A percentile compares a stretch with the other conserved stretches of the same genome.
These are phyloP conservation scores for Himalopsyche japonica DNA, from an alignment of 2,888 invertebrate genomes.

Conservation along the genomic window DNA sequence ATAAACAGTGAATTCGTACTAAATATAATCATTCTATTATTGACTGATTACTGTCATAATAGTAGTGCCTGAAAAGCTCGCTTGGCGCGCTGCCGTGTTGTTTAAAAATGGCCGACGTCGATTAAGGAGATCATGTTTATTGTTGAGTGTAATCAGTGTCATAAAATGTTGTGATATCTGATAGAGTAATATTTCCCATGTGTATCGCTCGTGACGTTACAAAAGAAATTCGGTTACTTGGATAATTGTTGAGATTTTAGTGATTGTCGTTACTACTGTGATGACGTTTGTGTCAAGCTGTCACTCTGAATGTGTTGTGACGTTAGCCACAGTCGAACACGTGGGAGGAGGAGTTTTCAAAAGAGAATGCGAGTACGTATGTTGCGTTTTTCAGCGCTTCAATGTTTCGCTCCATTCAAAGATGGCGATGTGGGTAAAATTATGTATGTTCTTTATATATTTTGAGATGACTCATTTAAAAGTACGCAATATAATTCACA, in stretches of 20 bases:
- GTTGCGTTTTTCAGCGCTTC: neutral
- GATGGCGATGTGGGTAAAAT: neutral
- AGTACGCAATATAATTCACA: neutral
- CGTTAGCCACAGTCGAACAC: neutral
- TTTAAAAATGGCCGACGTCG: neutral
- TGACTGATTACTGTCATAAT: neutral
- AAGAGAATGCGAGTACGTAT: neutral
- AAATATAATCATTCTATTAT: conserved; percentile 1
- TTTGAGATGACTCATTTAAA: neutral
- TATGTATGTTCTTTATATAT: neutral
- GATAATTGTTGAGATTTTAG: neutral
- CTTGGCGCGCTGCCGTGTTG: neutral
- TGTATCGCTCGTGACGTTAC: neutral
- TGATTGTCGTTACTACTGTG: neutral
- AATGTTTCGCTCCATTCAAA: neutral
- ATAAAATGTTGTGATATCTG: neutral
- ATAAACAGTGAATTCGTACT: neutral
- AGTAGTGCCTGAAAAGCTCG: neutral
- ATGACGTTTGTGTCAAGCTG: neutral
- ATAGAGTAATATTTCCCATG: neutral
- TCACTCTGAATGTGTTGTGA: neutral
- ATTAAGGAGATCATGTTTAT: neutral
- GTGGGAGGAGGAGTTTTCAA: neutral
- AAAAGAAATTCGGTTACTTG: neutral
- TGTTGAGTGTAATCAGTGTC: neutral